Evolutionary conservation across 1,140 invertebrate species (phyloP).

Genomic region (Coptotermes formosanus): DNA sequence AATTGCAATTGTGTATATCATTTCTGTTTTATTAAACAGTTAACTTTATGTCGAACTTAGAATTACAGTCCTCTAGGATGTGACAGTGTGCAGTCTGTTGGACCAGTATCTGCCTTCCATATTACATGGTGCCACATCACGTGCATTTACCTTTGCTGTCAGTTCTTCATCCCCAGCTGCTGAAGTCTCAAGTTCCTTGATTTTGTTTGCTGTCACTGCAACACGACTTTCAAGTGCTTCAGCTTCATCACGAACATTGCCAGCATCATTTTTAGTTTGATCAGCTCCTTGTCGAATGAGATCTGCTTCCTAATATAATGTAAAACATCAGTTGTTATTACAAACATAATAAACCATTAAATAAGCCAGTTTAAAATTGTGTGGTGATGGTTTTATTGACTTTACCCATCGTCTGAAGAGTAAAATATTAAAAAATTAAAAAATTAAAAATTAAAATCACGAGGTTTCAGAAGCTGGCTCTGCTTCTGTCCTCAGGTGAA

Average conservation of each 20-base stretch:
- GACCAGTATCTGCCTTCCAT: background rate
- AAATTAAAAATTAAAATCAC: too few relatives aligned
- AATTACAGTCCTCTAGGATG: background rate
- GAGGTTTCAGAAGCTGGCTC: too few relatives aligned
- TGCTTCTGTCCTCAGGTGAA: too few relatives aligned
- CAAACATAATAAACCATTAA: background rate
- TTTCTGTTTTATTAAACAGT: background rate
- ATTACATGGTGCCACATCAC: background rate
- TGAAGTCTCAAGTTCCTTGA: slow-evolving; percentile 70
- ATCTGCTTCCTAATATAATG: slow-evolving; percentile 64
- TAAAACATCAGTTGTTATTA: background rate
- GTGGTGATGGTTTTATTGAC: too few relatives aligned
- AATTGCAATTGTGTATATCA: too few relatives aligned
- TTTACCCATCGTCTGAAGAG: too few relatives aligned
- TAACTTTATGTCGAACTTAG: background rate
- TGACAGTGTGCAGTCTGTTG: background rate
- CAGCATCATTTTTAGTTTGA: slow-evolving; percentile 70
- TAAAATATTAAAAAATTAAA: too few relatives aligned
- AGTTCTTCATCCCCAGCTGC: slow-evolving; percentile 70
- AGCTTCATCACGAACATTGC: slow-evolving; percentile 72
- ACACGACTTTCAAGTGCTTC: slow-evolving; percentile 70
- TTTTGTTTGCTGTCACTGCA: slow-evolving; percentile 64
- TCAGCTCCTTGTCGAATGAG: slow-evolving; percentile 73
- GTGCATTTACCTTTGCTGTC: slow-evolving; percentile 63
- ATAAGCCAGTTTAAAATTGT: background rate